Conservation (phyloP, 2,888 invertebrate genomes). For the Dioctria linearis region DNA sequence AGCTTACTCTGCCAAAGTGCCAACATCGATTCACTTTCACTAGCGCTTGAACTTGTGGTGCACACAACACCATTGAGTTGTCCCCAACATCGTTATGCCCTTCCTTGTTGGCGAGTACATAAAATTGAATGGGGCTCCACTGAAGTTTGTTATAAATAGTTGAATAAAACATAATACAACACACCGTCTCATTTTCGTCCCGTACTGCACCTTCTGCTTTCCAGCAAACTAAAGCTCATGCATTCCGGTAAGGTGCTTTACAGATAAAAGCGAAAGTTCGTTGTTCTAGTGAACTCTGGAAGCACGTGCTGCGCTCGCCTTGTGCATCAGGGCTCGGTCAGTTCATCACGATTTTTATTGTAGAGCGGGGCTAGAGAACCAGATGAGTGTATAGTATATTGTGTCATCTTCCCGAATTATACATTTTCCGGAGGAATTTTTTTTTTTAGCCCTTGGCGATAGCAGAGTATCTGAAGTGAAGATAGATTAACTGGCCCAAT, state of each 20-base stretch:
- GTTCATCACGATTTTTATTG: slow-evolving; percentile 17
- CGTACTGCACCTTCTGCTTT: neutral
- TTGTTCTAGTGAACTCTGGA: slow-evolving; percentile 58
- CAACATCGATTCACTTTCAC: slow-evolving; percentile 42
- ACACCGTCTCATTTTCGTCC: neutral
- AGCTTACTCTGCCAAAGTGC: slow-evolving; percentile 1
- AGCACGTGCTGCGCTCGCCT: slow-evolving; percentile 52
- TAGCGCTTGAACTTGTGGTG: slow-evolving; percentile 47
- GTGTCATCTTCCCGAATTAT: neutral
- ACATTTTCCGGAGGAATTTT: neutral
- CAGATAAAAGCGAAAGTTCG: slow-evolving; percentile 59
- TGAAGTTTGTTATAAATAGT: slow-evolving; percentile 41
- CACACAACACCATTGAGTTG: slow-evolving; percentile 9
- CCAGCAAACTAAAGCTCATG: neutral
- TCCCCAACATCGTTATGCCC: neutral
- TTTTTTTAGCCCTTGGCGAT: no score
- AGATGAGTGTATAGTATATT: neutral
- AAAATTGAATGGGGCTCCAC: slow-evolving; percentile 24
- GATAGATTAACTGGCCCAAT: neutral
- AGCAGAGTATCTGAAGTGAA: no score
- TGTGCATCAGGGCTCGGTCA: neutral
- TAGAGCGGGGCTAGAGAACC: neutral
- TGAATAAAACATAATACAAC: slow-evolving; percentile 9
- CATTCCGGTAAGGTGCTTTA: slow-evolving; percentile 40
- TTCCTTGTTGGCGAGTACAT: slow-evolving; percentile 1